Conservation (phyloP, 30 jellyfish, hydroid and myxozoan genomes). For the Turritopsis rubra region DNA sequence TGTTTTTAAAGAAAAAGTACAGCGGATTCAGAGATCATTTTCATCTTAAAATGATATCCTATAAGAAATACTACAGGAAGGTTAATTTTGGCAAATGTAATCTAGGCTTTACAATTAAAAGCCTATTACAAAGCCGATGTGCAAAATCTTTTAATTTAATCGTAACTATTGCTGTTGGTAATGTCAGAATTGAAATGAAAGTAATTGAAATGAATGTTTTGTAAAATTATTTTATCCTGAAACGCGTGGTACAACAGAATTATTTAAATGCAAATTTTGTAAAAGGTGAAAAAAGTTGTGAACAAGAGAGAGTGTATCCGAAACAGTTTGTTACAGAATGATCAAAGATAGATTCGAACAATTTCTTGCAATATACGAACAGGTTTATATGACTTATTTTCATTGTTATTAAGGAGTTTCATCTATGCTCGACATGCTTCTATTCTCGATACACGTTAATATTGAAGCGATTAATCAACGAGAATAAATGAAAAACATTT, state of each 20-base stretch:
- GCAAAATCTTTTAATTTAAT: not conserved
- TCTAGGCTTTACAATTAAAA: not conserved
- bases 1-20: too few species aligned
- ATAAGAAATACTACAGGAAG: not conserved
- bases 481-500: too few species aligned
- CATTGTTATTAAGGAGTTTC: too few species aligned
- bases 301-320: not conserved
- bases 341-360: slow-evolving; percentile 3
- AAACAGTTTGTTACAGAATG: not conserved
- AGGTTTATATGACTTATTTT: not conserved
- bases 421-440: too few species aligned
- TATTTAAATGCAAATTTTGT: not conserved
- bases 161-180: not conserved
- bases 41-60: not conserved
- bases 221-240: not conserved
- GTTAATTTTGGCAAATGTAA: not conserved
- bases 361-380: slow-evolving; percentile 12
- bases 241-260: not conserved
- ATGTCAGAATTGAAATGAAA: too few species aligned
- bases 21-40: not conserved
- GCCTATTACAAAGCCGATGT: not conserved
- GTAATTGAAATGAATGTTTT: too few species aligned
- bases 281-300: not conserved
- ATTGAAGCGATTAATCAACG: too few species aligned
- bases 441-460: too few species aligned